A percentile compares a stretch with the other conserved stretches of the same genome.
Conservation (phyloP, 1,140 invertebrate species). For the Sitophilus oryzae region DNA sequence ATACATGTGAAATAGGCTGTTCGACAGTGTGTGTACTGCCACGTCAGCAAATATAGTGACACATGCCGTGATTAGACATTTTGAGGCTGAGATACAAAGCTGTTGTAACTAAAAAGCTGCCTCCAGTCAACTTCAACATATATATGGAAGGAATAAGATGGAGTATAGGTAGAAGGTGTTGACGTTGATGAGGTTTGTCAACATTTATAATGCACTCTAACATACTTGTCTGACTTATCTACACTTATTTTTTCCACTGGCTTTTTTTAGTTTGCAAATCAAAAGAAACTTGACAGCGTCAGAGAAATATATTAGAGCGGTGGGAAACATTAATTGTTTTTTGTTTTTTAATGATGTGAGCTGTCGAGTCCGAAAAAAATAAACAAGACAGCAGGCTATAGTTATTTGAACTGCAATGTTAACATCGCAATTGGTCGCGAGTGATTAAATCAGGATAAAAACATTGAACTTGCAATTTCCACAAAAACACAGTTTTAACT, state of each 20-base stretch:
- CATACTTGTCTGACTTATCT: slow-evolving; percentile 11
- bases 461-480: slow-evolving; percentile 45
- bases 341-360: slow-evolving; percentile 3
- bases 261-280: background rate
- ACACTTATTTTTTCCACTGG: background rate
- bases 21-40: slow-evolving; percentile 31
- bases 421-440: slow-evolving; percentile 20
- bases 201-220: slow-evolving; percentile 10
- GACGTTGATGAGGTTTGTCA: slow-evolving; percentile 2
- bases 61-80: slow-evolving; percentile 38
- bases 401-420: slow-evolving; percentile 20
- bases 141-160: slow-evolving; percentile 28
- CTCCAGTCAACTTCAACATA: slow-evolving; percentile 37
- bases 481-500: slow-evolving; percentile 45
- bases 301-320: slow-evolving; percentile 14
- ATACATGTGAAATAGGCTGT: slow-evolving; percentile 37
- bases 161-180: slow-evolving; percentile 13
- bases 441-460: slow-evolving; percentile 38
- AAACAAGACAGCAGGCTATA: slow-evolving; percentile 21
- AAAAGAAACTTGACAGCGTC: background rate
- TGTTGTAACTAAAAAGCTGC: slow-evolving; percentile 40
- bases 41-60: slow-evolving; percentile 39
- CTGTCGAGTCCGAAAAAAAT: slow-evolving; percentile 15
- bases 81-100: slow-evolving; percentile 37
- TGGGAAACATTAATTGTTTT: background rate